A percentile compares a stretch with the other conserved stretches of the same genome.
phyloP scores from a whole-genome alignment of 2,113 vertebrate genomes.

The Macquaria ambigua region DNA sequence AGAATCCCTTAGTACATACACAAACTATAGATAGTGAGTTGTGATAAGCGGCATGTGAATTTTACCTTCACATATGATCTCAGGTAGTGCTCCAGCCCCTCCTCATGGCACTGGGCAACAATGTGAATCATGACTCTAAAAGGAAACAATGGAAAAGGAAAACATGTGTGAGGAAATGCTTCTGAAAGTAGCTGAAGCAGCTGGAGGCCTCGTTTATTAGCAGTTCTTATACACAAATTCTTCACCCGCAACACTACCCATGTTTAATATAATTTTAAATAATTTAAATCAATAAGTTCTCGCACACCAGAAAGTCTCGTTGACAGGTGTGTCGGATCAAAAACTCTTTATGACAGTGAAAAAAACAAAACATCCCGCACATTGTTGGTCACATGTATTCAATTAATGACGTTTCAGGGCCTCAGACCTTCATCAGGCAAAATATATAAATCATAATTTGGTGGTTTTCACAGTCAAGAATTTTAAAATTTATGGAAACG shows the following conservation, averaged over 20 bases:
- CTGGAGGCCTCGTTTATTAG: neutral
- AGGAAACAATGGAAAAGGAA: slow-evolving; percentile 5
- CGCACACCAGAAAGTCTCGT: neutral
- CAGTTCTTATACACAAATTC: neutral
- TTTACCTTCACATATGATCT: slow-evolving; percentile 97
- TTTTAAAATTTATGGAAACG: neutral
- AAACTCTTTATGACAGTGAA: neutral
- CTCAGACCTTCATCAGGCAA: neutral
- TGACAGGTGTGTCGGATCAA: neutral
- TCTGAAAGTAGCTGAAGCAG: neutral
- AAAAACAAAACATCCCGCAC: neutral
- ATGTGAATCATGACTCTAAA: slow-evolving; percentile 97
- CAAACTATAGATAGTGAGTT: neutral
- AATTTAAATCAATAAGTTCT: neutral
- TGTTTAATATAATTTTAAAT: neutral
- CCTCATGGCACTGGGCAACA: slow-evolving; percentile 98
- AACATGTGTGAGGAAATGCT: neutral
- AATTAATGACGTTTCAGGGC: neutral
- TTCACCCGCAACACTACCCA: neutral
- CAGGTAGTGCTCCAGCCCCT: slow-evolving; percentile 95
- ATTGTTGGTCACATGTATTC: neutral
- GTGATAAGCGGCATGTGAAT: neutral
- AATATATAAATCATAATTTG: neutral
- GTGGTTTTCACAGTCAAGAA: neutral
- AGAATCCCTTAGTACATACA: neutral